A percentile compares a stretch with the other conserved stretches of the same genome.
phyloP scores from a whole-genome alignment of 1,140 invertebrate genomes.

The Megalopta genalis region DNA sequence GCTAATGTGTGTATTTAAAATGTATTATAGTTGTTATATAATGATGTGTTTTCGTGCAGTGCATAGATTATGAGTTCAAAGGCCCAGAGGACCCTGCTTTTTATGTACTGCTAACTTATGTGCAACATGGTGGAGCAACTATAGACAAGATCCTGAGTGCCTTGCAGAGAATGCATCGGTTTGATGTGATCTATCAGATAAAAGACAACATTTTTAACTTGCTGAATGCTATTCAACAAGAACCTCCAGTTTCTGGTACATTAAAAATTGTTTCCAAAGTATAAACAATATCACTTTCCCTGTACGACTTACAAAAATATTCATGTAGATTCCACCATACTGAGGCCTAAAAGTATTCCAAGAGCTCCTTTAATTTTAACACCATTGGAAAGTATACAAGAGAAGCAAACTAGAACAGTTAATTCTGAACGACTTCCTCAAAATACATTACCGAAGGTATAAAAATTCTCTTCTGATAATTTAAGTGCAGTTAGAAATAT shows the following conservation, averaged over 20 bases:
- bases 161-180: slow-evolving; percentile 64
- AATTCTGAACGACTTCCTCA: background rate
- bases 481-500: background rate
- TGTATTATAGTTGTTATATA: background rate
- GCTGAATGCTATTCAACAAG: slow-evolving; percentile 37
- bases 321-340: slow-evolving; percentile 46
- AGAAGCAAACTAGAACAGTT: background rate
- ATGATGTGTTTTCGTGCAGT: slow-evolving; percentile 47
- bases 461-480: background rate
- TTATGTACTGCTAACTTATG: slow-evolving; percentile 70
- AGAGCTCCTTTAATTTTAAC: slow-evolving; percentile 68
- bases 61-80: slow-evolving; percentile 73
- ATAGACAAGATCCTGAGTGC: slow-evolving; percentile 67
- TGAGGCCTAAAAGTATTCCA: slow-evolving; percentile 56
- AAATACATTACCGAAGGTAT: slow-evolving; percentile 45
- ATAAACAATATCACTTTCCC: background rate
- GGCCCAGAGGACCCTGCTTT: slow-evolving; percentile 72
- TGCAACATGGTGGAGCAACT: slow-evolving; percentile 65
- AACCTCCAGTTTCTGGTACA: slow-evolving; percentile 12
- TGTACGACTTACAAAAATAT: slow-evolving; percentile 14
- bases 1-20: background rate
- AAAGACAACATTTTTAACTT: slow-evolving; percentile 60
- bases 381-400: slow-evolving; percentile 41
- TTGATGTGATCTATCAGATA: slow-evolving; percentile 69
- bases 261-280: background rate